Conservation (phyloP, 2,113 vertebrate genomes). For the Syrrhaptes paradoxus region DNA sequence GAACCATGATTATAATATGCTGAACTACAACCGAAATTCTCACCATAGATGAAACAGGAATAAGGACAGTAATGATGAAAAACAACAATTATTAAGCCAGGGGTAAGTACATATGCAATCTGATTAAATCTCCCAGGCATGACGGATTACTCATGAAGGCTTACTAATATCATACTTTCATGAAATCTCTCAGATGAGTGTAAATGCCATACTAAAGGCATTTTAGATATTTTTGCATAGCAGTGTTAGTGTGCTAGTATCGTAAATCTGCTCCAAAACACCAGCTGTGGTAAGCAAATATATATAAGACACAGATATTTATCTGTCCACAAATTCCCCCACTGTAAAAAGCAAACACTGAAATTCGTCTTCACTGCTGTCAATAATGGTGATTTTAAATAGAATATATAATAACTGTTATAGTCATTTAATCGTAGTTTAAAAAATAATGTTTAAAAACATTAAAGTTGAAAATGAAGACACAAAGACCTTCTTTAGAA, state of each 20-base stretch:
- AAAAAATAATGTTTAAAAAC: not conserved
- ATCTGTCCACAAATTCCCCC: not conserved
- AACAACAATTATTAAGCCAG: conserved; percentile 55
- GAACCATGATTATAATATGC: not conserved
- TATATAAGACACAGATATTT: not conserved
- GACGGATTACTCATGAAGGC: conserved; percentile 67
- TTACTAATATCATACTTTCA: conserved; percentile 60
- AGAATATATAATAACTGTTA: not conserved
- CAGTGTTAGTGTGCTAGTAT: conserved; percentile 53
- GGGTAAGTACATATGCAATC: conserved; percentile 29
- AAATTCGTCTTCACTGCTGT: not conserved
- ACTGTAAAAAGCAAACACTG: not conserved
- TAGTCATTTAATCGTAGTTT: not conserved
- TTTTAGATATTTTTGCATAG: conserved; percentile 38
- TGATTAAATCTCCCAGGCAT: conserved; percentile 60
- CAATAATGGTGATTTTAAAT: conserved; percentile 7
- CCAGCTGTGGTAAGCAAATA: conserved; percentile 52
- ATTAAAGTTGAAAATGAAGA: not conserved
- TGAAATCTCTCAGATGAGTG: conserved; percentile 58
- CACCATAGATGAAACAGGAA: conserved; percentile 36
- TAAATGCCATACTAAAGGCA: conserved; percentile 53
- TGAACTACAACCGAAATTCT: conserved; percentile 25
- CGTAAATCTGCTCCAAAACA: conserved; percentile 64
- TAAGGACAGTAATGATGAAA: conserved; percentile 38
- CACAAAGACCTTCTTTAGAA: not conserved